Base-by-base conservation (phyloP, 2,797 vertebrate genomes). In the Girardinus metallicus region DNA sequence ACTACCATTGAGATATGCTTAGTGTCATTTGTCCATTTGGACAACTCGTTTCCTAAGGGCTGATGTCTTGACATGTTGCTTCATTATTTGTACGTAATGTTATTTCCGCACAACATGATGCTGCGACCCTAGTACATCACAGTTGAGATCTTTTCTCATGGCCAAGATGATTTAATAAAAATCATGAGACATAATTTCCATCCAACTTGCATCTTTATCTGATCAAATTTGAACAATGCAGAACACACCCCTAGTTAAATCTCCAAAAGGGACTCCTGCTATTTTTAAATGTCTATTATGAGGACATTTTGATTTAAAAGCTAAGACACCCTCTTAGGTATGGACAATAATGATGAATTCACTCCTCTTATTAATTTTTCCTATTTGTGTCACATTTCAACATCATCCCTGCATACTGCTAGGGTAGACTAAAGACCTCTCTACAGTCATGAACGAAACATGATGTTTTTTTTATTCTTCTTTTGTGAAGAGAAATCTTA, bases 171-270 rank as follows among this genome's bases (percentile, higher is more conserved):
- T 70, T 70, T 70, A 43, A 26, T 41, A 70, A 23, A 41, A 7
- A 39, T n/a, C 66, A 39, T 23, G 5, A 43, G 66, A 43, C 66
- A 39, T 66, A 70, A 70, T 12, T 70, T 43, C 23, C 16, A 26
- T 15, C 66, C 11, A 41, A 41, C 21, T 68, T 68, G 64, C 1
- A n/a, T 41, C 23, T 41, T 70, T 43, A 23, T 13, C 23, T 43
- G 21, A 43, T 68, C 64, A 68, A n/a, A 39, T 70, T n/a, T 26
- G 36, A 70, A 70, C 66, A 70, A 70, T 43, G 21, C 11, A 70
- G 10, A 26, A 70, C 39, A 70, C 23, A 1, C 10, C 66, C 39
- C 41, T 41, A 23, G 15, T 39, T 66, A 43, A n/a, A n/a, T 11
- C 9, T 41, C 39, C 23, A 10, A 66, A 36, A 26, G 39, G 0